phyloP scores from a whole-genome alignment of 2,113 vertebrate species.

The Nipponia nippon region DNA sequence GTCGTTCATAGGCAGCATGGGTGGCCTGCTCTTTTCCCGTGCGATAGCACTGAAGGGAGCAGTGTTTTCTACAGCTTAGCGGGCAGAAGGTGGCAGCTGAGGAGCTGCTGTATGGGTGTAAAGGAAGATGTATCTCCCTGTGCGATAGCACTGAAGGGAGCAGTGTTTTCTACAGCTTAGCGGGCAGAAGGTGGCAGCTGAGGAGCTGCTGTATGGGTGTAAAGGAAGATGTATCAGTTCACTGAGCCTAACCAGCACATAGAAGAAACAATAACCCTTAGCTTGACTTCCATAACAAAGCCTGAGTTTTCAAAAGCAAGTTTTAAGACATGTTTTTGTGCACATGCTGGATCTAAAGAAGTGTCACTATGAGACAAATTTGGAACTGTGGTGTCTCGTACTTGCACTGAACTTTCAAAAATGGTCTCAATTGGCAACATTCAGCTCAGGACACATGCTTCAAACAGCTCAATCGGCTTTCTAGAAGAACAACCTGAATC shows the following conservation, averaged over 20 bases:
- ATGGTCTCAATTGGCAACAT: background rate
- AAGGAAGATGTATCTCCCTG: background rate
- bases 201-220: background rate
- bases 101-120: background rate
- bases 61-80: background rate
- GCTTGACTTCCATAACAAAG: background rate
- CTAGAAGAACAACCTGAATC: background rate
- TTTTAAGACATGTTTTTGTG: background rate
- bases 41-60: background rate
- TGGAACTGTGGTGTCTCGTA: background rate
- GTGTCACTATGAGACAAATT: background rate
- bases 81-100: background rate
- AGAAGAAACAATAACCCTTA: background rate
- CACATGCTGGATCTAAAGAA: fast-evolving
- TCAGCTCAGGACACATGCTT: background rate
- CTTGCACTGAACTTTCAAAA: background rate
- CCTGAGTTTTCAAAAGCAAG: background rate
- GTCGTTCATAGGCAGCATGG: background rate
- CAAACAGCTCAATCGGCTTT: background rate
- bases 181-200: background rate
- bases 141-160: background rate
- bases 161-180: background rate
- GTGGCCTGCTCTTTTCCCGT: background rate
- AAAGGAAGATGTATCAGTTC: background rate
- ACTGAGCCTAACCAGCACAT: background rate